A percentile compares a stretch with the other conserved stretches of the same genome.
phyloP scores from a whole-genome alignment of 2,113 vertebrate species.

The Lophochroa leadbeateri region DNA sequence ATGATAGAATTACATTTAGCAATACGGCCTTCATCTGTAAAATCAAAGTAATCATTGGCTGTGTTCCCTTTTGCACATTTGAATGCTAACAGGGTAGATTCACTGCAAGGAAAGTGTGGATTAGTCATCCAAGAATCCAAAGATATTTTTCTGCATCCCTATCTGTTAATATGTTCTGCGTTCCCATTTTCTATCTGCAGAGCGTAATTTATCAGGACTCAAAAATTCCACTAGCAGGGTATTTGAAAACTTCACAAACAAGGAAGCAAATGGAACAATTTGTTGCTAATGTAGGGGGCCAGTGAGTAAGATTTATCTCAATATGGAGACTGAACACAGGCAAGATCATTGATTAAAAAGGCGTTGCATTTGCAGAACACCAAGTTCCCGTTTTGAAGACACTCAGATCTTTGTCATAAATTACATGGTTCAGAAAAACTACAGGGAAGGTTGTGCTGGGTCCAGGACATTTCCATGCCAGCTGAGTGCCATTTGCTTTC shows the following conservation, averaged over 20 bases:
- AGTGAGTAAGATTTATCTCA: conserved; percentile 52
- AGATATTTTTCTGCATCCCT: background rate
- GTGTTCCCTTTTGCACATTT: background rate
- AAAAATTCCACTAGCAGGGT: background rate
- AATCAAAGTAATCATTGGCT: background rate
- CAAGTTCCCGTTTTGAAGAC: background rate
- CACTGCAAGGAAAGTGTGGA: conserved; percentile 16
- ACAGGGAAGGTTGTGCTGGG: background rate
- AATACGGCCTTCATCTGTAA: conserved; percentile 5
- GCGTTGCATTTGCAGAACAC: background rate
- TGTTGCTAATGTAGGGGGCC: background rate
- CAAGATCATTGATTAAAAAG: conserved; percentile 10
- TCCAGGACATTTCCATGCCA: background rate
- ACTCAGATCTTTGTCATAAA: background rate
- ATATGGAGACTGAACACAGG: background rate
- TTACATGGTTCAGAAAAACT: background rate
- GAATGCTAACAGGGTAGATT: conserved; percentile 9
- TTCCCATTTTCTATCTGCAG: conserved; percentile 9
- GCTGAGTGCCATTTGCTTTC: background rate
- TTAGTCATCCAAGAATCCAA: conserved; percentile 16
- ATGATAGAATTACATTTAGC: conserved; percentile 36
- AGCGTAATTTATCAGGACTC: conserved; percentile 11
- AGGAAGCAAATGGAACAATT: background rate
- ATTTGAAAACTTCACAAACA: background rate
- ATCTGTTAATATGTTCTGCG: background rate